phyloP scores from a whole-genome alignment of 2,113 vertebrate genomes.

The Falco punctatus region DNA sequence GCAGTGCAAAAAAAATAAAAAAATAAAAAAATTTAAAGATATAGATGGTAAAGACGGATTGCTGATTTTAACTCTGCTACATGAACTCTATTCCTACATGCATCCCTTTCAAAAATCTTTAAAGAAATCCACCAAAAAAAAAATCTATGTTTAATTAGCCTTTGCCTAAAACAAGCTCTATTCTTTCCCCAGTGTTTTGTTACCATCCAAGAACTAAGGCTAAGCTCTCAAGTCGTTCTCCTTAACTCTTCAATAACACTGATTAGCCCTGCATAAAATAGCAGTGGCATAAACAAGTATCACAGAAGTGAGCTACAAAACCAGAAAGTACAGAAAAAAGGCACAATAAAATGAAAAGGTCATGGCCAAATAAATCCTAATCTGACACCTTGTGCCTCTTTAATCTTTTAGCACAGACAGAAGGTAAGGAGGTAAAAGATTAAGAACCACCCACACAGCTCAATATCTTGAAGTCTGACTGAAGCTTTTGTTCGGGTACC shows the following conservation, averaged over 20 bases:
- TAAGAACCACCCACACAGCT: not conserved
- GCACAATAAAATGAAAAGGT: not conserved
- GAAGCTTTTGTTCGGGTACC: not conserved
- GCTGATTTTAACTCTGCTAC: not conserved
- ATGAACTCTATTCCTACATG: not conserved
- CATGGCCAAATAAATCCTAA: not conserved
- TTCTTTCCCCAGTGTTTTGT: not conserved
- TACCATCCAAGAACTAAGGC: not conserved
- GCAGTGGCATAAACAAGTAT: not conserved
- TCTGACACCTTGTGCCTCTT: not conserved
- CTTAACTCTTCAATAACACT: not conserved
- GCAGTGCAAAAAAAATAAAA: not conserved
- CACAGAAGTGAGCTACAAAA: not conserved
- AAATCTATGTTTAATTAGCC: not conserved
- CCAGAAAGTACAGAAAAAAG: not conserved
- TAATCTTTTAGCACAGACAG: not conserved
- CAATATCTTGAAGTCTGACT: not conserved
- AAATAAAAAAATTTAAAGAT: too few relatives aligned
- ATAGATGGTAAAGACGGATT: not conserved
- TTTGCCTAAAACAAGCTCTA: not conserved
- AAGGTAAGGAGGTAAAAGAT: not conserved
- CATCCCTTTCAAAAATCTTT: not conserved
- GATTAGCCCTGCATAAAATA: not conserved
- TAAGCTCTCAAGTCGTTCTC: not conserved
- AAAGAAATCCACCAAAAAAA: too few relatives aligned